Evolutionary conservation across 2,113 vertebrate species (phyloP).

Genomic region (Mystacornis crossleyi): DNA sequence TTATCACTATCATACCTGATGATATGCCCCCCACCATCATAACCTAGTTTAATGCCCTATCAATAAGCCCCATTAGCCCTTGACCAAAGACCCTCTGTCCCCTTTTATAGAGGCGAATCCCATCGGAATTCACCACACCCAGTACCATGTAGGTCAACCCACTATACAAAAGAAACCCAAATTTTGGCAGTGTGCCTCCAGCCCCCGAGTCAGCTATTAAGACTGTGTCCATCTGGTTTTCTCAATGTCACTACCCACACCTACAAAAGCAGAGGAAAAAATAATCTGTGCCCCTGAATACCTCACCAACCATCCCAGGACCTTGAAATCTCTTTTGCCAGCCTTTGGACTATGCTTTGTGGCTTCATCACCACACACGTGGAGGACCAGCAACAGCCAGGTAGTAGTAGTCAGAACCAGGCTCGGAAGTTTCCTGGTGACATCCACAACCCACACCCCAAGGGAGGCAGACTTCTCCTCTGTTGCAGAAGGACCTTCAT

Average conservation of each 20-base stretch:
- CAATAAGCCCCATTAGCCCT: neutral
- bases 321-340: neutral
- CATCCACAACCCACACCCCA: rapidly evolving
- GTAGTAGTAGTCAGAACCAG: rapidly evolving
- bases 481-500: neutral
- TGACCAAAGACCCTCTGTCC: neutral
- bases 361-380: rapidly evolving
- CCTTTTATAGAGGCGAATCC: neutral
- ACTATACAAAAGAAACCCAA: rapidly evolving
- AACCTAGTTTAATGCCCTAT: neutral
- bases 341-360: neutral
- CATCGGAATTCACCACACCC: neutral
- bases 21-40: neutral
- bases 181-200: neutral
- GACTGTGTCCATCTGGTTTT: neutral
- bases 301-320: neutral
- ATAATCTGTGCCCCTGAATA: neutral
- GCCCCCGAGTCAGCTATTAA: neutral
- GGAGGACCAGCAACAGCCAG: neutral
- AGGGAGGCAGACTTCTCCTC: neutral
- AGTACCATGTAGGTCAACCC: neutral
- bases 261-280: neutral
- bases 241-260: neutral
- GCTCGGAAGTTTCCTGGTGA: neutral
- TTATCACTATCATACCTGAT: neutral